Percentiles rank a stretch among this genome's conserved stretches.
phyloP scores from a whole-genome alignment of 1,140 invertebrate genomes.

The Caenorhabditis inopinata region DNA sequence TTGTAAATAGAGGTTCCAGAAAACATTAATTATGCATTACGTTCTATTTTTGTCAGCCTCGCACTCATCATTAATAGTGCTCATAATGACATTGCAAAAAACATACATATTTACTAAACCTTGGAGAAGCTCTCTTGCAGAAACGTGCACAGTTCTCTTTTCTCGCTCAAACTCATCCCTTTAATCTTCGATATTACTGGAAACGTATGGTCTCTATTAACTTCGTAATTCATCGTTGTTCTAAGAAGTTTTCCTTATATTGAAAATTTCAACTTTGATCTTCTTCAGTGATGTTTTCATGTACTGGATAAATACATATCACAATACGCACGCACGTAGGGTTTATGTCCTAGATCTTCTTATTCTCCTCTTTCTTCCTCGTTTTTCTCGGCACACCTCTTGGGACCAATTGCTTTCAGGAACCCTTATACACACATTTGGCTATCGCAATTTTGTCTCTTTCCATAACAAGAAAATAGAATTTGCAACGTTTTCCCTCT shows the following conservation, averaged over 20 bases:
- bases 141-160: not conserved
- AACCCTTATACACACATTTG: not conserved
- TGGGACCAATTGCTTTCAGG: conserved; percentile 29
- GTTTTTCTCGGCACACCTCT: not conserved
- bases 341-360: not conserved
- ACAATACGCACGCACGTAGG: not conserved
- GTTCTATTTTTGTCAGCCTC: no score
- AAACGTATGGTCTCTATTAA: no score
- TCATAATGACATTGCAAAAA: not conserved
- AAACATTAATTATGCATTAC: no score
- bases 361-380: not conserved
- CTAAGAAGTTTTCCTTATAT: not conserved
- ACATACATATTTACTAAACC: not conserved
- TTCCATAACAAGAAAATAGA: not conserved
- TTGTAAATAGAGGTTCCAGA: no score
- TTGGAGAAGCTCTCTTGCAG: not conserved
- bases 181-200: no score
- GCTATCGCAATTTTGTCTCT: not conserved
- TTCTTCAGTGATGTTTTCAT: not conserved
- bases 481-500: no score
- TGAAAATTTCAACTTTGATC: no score
- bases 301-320: not conserved
- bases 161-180: not conserved
- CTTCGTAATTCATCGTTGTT: no score
- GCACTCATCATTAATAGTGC: no score